Evolutionary conservation across 35 echinoderm and acorn worm species (phyloP).

Genomic region (Lytechinus variegatus): DNA sequence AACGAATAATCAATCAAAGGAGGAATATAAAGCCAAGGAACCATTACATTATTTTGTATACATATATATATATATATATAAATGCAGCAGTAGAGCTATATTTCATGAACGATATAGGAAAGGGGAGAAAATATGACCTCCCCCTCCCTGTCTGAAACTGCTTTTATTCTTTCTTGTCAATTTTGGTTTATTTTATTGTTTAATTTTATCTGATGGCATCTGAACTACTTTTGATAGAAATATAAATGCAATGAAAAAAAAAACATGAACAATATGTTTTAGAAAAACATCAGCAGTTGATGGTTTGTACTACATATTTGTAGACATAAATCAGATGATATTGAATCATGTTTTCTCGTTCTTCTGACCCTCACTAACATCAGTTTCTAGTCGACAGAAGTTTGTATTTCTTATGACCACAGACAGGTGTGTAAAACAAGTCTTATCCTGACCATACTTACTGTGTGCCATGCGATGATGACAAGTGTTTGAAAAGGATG

Average conservation of each 20-base stretch:
- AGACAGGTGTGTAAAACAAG: neutral
- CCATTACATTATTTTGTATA: neutral
- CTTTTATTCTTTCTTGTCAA: no score
- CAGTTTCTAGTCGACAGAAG: neutral
- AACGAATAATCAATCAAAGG: neutral
- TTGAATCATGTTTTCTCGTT: neutral
- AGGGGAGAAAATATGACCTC: no score
- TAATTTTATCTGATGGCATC: no score
- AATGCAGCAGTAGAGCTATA: neutral
- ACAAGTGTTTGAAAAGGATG: neutral
- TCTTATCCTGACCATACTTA: neutral
- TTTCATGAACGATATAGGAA: no score
- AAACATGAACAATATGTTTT: no score
- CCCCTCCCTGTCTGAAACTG: no score
- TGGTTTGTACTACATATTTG: no score
- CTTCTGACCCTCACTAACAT: neutral
- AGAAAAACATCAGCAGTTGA: no score
- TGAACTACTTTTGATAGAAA: no score
- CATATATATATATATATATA: neutral
- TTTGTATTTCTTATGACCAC: neutral
- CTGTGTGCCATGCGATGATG: neutral
- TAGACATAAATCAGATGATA: no score
- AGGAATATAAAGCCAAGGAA: neutral
- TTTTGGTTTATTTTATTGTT: no score
- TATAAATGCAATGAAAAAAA: no score